Evolutionary conservation across 2,113 vertebrate species (phyloP).

Genomic region (Alligator sinensis): DNA sequence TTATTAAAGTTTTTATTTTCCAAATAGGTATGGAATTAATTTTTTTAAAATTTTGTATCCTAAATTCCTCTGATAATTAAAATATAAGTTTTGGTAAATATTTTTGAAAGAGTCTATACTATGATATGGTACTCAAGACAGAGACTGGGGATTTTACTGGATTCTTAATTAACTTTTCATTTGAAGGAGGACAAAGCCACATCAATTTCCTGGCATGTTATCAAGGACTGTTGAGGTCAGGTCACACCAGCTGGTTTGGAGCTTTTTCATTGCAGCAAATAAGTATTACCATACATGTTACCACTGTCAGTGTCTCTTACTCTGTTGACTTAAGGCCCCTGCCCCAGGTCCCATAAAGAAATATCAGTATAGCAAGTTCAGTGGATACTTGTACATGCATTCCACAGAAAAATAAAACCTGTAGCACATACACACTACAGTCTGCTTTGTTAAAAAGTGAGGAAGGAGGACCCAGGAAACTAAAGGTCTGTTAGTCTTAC

Average conservation of each 20-base stretch:
- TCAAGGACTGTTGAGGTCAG: not conserved
- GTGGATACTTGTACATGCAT: not conserved
- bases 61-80: not conserved
- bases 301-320: not conserved
- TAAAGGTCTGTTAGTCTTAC: too few relatives aligned
- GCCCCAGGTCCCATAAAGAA: not conserved
- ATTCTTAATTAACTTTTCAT: not conserved
- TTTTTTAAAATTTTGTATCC: not conserved
- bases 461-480: too few relatives aligned
- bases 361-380: not conserved
- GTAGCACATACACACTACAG: not conserved
- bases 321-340: not conserved
- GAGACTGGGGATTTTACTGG: not conserved
- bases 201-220: not conserved
- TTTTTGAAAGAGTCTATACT: not conserved
- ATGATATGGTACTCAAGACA: not conserved
- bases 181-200: not conserved
- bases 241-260: not conserved
- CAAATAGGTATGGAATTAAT: not conserved
- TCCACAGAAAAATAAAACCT: not conserved
- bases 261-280: conserved; percentile 26
- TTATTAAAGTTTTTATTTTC: not conserved
- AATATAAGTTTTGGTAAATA: not conserved
- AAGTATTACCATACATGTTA: not conserved
- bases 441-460: not conserved